Base-by-base conservation (phyloP, 2,888 invertebrate species). In the Drosophila kambysellisi region DNA sequence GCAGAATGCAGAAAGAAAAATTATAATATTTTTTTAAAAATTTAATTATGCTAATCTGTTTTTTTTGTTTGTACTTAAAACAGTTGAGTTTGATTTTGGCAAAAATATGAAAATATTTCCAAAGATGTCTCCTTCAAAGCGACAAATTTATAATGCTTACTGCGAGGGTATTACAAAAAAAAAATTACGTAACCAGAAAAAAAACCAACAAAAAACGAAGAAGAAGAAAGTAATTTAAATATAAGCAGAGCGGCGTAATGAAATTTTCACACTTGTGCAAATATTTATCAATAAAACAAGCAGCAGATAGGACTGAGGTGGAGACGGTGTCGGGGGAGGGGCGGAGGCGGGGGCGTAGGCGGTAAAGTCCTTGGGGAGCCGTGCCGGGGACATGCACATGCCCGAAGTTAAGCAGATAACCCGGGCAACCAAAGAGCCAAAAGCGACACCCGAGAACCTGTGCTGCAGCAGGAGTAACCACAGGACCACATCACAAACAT, bases 261-360 rank as follows among this genome's bases (percentile, higher is more conserved):
- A 90, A 90, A 90, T 90, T 88, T 91, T 91, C 90, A 86, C 89
- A 91, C 91, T 89, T 90, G 90, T 82, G 91, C 89, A 91, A 91
- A 91, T 90, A 91, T 91, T 88, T 91, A 85, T 83, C 88, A 88
- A 89, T 89, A 91, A 83, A 79, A 88, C 74, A 81, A 79, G 61
- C 72, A 79, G 58, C 63, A 59, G 57, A 66, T 70, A 54, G 57
- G 48, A 65, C 33, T 53, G 53, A 11, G 17, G 11, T 4, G 35
- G 4, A 4, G 46, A 4, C 15, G 46, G 2, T 0, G 33, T n/a
- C 35, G 43, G 61, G 1, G 20, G 9, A 6, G 15, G 8, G 20
- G 25, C 2, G 2, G 25, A 2, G 25, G 25, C 2, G 2, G 25
- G 25, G 12, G 7, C 17, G 15, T 20, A 17, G 33, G 30, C 37